Evolutionary conservation across 2,888 invertebrate genomes (phyloP).

Genomic region (Poecilus cupreus): DNA sequence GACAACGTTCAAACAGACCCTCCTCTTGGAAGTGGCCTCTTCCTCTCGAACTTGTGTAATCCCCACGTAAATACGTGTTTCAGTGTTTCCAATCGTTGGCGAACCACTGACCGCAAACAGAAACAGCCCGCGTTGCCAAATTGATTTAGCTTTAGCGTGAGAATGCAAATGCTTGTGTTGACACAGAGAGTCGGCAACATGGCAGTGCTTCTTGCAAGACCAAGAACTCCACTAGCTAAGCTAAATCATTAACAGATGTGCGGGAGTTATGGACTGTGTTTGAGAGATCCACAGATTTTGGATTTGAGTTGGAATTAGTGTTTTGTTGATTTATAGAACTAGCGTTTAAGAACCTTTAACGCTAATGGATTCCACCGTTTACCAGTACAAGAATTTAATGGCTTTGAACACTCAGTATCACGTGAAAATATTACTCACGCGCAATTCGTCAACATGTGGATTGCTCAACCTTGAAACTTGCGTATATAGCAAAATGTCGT

Average conservation of each 20-base stretch:
- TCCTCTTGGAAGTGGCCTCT: neutral
- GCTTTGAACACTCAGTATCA: too few species aligned
- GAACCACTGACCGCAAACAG: conserved; percentile 28
- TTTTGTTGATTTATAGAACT: conserved; percentile 38
- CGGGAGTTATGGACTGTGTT: conserved; percentile 16
- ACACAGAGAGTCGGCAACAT: neutral
- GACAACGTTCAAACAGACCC: neutral
- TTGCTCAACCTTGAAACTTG: neutral
- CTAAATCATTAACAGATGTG: conserved; percentile 42
- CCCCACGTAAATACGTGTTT: neutral
- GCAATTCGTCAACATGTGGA: neutral
- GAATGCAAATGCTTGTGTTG: conserved; percentile 29
- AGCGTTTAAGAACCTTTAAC: conserved; percentile 18
- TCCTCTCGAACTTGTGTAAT: neutral
- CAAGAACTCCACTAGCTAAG: conserved; percentile 7
- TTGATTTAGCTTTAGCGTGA: conserved; percentile 16
- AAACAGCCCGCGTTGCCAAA: conserved; percentile 19
- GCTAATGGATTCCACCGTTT: neutral
- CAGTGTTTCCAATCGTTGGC: conserved; percentile 20
- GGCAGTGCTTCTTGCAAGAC: neutral
- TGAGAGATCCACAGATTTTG: conserved; percentile 28
- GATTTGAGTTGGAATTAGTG: conserved; percentile 18
- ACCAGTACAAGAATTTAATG: neutral
- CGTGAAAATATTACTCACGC: neutral
- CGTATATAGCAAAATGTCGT: neutral